phyloP scores from a whole-genome alignment of 2,797 vertebrate species.

The Ataeniobius toweri region DNA sequence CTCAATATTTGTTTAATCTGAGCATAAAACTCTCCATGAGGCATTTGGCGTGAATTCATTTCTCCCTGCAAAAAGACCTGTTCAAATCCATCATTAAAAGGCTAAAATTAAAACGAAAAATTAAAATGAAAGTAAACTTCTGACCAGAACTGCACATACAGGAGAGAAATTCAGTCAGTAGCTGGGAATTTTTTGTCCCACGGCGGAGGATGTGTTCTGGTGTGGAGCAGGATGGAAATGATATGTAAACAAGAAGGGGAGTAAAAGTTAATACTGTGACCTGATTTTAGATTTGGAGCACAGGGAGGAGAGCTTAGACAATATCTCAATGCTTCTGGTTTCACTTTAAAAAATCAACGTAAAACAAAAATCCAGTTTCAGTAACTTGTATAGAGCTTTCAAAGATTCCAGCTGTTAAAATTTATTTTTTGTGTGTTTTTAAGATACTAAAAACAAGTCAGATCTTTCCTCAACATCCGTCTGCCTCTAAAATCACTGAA shows the following conservation, averaged over 20 bases:
- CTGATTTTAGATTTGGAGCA: constrained; percentile 29
- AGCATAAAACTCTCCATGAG: not conserved
- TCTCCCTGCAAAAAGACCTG: not conserved
- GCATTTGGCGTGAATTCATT: not conserved
- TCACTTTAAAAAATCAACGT: not conserved
- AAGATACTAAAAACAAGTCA: not conserved
- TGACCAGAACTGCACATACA: not conserved
- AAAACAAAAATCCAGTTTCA: not conserved
- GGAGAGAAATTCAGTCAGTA: not conserved
- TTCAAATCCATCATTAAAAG: not conserved
- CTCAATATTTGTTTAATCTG: not conserved
- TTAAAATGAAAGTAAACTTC: not conserved
- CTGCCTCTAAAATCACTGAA: not conserved
- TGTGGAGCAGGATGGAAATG: constrained; percentile 38
- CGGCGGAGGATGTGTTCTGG: constrained; percentile 28
- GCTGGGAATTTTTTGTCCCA: not conserved
- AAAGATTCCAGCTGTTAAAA: not conserved
- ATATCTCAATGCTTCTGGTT: not conserved
- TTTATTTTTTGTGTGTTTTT: not conserved
- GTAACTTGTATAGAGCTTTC: not conserved
- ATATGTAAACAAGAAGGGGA: constrained; percentile 45
- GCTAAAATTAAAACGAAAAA: not conserved
- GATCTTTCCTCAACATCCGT: not conserved
- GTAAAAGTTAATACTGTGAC: constrained; percentile 2
- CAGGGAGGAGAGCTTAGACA: not conserved